Base-by-base conservation (phyloP, 2,113 vertebrate species). In the Dinomys branickii region DNA sequence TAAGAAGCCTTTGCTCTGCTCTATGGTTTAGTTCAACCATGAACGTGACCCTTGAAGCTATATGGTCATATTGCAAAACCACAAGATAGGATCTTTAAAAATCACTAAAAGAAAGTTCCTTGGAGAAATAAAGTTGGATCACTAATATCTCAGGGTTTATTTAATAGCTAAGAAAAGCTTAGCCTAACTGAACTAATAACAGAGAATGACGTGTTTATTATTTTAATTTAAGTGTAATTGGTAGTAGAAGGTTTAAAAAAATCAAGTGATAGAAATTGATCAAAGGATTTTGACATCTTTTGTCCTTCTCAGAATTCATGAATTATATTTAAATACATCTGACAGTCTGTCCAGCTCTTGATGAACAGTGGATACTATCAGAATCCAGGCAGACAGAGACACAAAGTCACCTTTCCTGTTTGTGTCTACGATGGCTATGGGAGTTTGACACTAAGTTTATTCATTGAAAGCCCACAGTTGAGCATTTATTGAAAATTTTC, bases 151-250 rank as follows among this genome's bases (percentile, higher is more conserved):
- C 22, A 67, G 59, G 22, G 5, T 4, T 63, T 58, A 89, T 83
- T 91, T 56, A 20, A 73, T 69, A 83, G 3, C 12, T 90, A 30
- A 94, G 16, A 90, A 80, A 54, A 54, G 77, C 50, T 35, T 80
- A 20, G 7, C 5, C 11, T 94, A 80, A 87, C 85, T 19, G 92
- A 14, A 82, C n/a, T 87, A 88, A 94, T 59, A 86, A 38, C 0
- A 54, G 61, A 22, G 44, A 13, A 61, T 56, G 9, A 41, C 10
- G 93, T 90, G 73, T 73, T 94, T 30, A 56, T 63, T 90, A 56
- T 90, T 85, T 94, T 56, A 88, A 91, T 85, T 84, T 94, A 94
- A 92, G 77, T 38, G 2, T 58, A 69, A 82, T 33, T 26, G 3
- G 17, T 52, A 67, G 88, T 38, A 82, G 10, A 83, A 90, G 88